Conservation (phyloP, 2,888 invertebrate species). For the Cheilosia vernalis region DNA sequence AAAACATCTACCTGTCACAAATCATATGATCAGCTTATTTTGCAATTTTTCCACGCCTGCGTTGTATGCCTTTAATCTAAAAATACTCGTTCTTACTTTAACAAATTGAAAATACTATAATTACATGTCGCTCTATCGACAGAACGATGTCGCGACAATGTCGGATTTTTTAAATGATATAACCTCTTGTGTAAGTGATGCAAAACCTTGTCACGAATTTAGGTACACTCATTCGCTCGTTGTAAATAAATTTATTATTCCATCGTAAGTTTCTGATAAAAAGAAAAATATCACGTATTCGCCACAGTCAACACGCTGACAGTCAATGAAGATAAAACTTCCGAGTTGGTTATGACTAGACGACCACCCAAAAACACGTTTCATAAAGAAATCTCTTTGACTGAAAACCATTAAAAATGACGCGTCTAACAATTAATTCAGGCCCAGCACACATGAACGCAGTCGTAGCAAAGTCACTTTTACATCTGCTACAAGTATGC, state of each 20-base stretch:
- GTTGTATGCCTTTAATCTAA: neutral
- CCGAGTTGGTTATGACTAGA: constrained; percentile 2
- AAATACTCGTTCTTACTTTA: neutral
- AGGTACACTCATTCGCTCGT: neutral
- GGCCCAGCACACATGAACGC: neutral
- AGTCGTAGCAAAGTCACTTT: neutral
- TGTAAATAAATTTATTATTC: constrained; percentile 10
- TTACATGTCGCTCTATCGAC: too few species aligned
- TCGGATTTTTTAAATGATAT: neutral
- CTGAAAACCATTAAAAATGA: neutral
- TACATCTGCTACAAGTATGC: neutral
- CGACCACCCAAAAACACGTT: neutral
- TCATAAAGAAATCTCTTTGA: constrained; percentile 1
- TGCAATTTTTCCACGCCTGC: neutral
- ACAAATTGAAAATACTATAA: neutral
- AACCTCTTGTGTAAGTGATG: neutral
- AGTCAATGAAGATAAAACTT: neutral
- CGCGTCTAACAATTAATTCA: constrained; percentile 16
- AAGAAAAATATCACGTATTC: constrained; percentile 42
- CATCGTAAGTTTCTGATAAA: neutral
- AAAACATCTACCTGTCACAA: neutral
- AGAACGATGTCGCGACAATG: neutral
- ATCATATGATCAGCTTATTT: neutral
- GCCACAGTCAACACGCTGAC: constrained; percentile 21
- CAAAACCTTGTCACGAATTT: constrained; percentile 18